Base-by-base conservation (phyloP, 2,113 vertebrate species). In the Bombycilla garrulus region DNA sequence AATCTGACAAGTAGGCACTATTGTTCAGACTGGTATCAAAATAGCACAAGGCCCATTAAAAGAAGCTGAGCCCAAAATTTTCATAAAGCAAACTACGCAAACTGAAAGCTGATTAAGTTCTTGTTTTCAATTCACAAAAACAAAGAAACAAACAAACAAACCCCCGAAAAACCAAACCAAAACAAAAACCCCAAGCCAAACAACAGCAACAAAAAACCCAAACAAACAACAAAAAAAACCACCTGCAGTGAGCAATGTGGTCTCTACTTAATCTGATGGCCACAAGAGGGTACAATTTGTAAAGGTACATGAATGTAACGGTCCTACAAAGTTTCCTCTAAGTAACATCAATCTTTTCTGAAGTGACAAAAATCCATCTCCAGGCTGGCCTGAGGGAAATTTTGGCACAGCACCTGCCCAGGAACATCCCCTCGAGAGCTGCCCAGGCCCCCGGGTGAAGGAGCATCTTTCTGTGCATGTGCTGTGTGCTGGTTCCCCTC, bases 251-350 rank as follows among this genome's bases (percentile, higher is more conserved):
- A 87, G 42, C 33, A 57, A 24, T 8, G 5, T 24, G 13, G 31
- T 42, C 57, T 91, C 40, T 50, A 5, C 29, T 95, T 92, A 91
- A 87, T 80, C 58, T 38, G 70, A 82, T 44, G 81, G 81, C 93
- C 90, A 91, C 91, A 89, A 92, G 84, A 93, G 69, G 86, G 86
- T 95, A 91, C 77, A 93, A 58, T 95, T 73, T 83, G 78, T 77
- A 92, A 95, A 79, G 31, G n/a, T 81, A 64, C 3, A 2, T 14
- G 28, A 88, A 36, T 38, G 4, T 45, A 66, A 65, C 0, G 0
- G 18, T 82, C 23, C 38, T 24, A 33, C 2, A 2, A 71, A 38
- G 26, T 13, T 77, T 90, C 73, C 62, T 36, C 28, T 79, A 60
- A 60, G 15, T 23, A 61, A 73, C 22, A 61, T 40, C 18, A 45